phyloP scores from a whole-genome alignment of 2,113 vertebrate species.

The Triplophysa siluroides region DNA sequence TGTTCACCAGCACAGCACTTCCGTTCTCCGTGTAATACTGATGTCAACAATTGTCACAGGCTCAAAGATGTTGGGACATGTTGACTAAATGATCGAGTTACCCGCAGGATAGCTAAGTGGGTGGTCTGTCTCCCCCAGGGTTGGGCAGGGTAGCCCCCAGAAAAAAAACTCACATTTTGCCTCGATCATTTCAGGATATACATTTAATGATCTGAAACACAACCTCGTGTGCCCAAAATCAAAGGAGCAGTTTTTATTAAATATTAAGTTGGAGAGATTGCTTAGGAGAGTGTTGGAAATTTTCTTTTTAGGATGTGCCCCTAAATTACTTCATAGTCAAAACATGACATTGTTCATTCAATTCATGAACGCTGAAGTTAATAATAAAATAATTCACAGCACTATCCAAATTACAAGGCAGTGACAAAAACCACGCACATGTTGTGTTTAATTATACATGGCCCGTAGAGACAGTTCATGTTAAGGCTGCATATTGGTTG shows the following conservation, averaged over 20 bases:
- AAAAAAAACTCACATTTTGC: slow-evolving; percentile 44
- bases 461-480: slow-evolving; percentile 20
- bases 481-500: slow-evolving; percentile 21
- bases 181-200: slow-evolving; percentile 59
- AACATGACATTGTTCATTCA: background rate
- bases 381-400: slow-evolving; percentile 17
- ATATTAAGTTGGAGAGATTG: too few relatives aligned
- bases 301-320: background rate
- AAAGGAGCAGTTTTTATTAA: background rate
- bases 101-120: slow-evolving; percentile 60
- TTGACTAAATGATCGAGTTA: slow-evolving; percentile 54
- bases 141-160: slow-evolving; percentile 27
- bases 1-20: background rate
- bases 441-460: slow-evolving; percentile 23
- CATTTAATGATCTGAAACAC: slow-evolving; percentile 26
- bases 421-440: slow-evolving; percentile 12
- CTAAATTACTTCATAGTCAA: background rate
- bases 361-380: background rate
- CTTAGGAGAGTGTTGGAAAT: background rate
- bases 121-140: slow-evolving; percentile 70
- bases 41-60: slow-evolving; percentile 13
- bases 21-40: background rate
- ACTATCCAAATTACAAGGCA: background rate
- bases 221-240: background rate
- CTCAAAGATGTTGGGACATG: slow-evolving; percentile 46